These are phyloP conservation scores for Drosophila saltans DNA, from an alignment of 1,140 invertebrate species.

Conservation along the genomic window DNA sequence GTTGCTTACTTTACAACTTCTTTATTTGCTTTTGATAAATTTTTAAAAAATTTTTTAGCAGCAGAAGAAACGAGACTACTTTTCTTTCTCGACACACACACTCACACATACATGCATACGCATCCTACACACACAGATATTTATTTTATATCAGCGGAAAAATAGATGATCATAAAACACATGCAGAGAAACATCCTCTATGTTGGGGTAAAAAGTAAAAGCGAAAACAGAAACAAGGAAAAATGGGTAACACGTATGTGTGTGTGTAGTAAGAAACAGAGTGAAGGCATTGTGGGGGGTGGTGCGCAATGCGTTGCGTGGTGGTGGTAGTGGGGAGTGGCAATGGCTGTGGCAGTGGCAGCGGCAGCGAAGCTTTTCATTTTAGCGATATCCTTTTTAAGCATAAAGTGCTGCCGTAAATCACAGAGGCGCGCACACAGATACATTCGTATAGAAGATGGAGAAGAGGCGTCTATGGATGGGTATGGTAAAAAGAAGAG, in stretches of 20 bases:
- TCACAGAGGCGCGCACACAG: conserved; percentile 65
- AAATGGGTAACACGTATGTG: conserved; percentile 37
- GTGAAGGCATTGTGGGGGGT: background rate
- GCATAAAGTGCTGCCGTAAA: conserved; percentile 82
- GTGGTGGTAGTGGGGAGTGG: no score
- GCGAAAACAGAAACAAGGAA: conserved; percentile 63
- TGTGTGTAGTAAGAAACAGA: conserved; percentile 12
- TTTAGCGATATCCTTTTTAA: conserved; percentile 82
- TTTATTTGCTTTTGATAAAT: conserved; percentile 81
- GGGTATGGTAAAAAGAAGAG: conserved; percentile 8
- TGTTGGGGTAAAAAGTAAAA: conserved; percentile 68
- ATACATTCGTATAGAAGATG: conserved; percentile 15
- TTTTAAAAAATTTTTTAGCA: conserved; percentile 77
- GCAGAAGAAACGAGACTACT: conserved; percentile 14
- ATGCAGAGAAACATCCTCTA: conserved; percentile 75
- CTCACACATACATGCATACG: conserved; percentile 9
- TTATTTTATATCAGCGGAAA: conserved; percentile 81
- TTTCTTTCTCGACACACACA: background rate
- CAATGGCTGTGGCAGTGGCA: conserved; percentile 16
- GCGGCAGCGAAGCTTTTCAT: conserved; percentile 72
- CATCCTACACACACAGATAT: conserved; percentile 72
- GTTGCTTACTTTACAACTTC: conserved; percentile 63
- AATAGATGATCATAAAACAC: conserved; percentile 81
- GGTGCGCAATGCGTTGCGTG: no score
- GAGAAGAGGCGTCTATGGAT: conserved; percentile 23